These are phyloP conservation scores for Rhinogobius similis DNA, from an alignment of 2,113 vertebrate genomes.

Conservation along the genomic window DNA sequence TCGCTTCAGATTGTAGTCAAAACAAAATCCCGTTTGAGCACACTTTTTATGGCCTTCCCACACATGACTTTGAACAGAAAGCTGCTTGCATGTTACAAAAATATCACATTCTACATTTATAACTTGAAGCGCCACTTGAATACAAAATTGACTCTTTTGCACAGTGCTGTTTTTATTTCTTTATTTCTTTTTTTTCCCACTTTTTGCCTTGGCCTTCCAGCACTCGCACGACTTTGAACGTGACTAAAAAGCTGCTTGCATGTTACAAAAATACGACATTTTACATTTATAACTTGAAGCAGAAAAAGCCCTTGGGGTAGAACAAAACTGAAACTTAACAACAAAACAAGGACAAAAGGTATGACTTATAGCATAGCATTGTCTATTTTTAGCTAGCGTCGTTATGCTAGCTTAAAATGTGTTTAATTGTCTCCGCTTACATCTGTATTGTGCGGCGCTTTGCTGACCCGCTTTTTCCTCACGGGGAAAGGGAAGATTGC, in stretches of 20 bases:
- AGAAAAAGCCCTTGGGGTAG: not conserved
- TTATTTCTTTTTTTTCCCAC: not conserved
- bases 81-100: conserved; percentile 2
- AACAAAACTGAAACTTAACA: conserved; percentile 4
- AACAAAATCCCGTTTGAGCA: not conserved
- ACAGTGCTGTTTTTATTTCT: not conserved
- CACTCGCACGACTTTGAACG: not conserved
- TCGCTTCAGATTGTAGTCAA: not conserved
- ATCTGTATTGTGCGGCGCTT: not conserved
- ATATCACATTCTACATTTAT: conserved; percentile 2
- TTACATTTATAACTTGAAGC: conserved; percentile 4
- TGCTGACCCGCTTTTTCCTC: conserved; percentile 15
- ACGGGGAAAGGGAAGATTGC: not conserved
- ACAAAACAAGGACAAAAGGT: conserved; percentile 14
- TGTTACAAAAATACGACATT: conserved; percentile 4
- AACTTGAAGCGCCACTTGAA: not conserved
- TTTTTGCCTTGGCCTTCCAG: not conserved
- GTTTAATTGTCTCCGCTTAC: conserved; percentile 9
- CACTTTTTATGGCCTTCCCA: not conserved
- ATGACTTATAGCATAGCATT: conserved; percentile 1
- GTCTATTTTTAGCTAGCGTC: not conserved
- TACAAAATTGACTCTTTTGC: not conserved
- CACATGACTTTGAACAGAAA: conserved; percentile 1
- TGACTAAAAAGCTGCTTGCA: not conserved
- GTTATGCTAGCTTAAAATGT: not conserved